A percentile compares a stretch with the other conserved stretches of the same genome.
Evolutionary conservation across 2,113 vertebrate species (phyloP).

Genomic region (Candoia aspera): DNA sequence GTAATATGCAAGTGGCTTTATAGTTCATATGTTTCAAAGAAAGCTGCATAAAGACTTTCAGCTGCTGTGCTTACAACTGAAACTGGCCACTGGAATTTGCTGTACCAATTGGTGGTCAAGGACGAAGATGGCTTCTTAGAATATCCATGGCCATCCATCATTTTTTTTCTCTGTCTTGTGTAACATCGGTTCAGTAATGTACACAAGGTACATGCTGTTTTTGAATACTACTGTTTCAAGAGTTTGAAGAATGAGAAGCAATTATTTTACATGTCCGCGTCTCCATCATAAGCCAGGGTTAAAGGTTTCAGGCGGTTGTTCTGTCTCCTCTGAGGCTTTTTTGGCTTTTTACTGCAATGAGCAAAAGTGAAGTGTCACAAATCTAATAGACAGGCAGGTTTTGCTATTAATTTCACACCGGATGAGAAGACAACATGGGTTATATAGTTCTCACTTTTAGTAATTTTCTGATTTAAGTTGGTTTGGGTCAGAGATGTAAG

Average conservation of each 20-base stretch:
- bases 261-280: slow-evolving; percentile 90
- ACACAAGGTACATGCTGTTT: slow-evolving; percentile 55
- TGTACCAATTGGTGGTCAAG: slow-evolving; percentile 48
- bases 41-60: slow-evolving; percentile 56
- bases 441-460: background rate
- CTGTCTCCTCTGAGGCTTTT: slow-evolving; percentile 96
- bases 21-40: slow-evolving; percentile 52
- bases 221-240: slow-evolving; percentile 54
- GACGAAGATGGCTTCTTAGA: slow-evolving; percentile 50
- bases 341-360: slow-evolving; percentile 95
- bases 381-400: background rate
- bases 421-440: background rate
- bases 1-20: slow-evolving; percentile 52
- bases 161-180: slow-evolving; percentile 38
- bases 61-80: slow-evolving; percentile 40
- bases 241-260: slow-evolving; percentile 47
- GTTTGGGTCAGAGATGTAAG: background rate
- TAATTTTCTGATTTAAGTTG: slow-evolving; percentile 25
- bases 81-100: slow-evolving; percentile 60
- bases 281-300: slow-evolving; percentile 97
- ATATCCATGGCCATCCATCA: slow-evolving; percentile 52
- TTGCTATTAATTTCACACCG: background rate
- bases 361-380: slow-evolving; percentile 51
- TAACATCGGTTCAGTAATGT: slow-evolving; percentile 58
- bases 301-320: slow-evolving; percentile 97